Conservation (phyloP, 2,113 vertebrate species). For the Myodes glareolus region DNA sequence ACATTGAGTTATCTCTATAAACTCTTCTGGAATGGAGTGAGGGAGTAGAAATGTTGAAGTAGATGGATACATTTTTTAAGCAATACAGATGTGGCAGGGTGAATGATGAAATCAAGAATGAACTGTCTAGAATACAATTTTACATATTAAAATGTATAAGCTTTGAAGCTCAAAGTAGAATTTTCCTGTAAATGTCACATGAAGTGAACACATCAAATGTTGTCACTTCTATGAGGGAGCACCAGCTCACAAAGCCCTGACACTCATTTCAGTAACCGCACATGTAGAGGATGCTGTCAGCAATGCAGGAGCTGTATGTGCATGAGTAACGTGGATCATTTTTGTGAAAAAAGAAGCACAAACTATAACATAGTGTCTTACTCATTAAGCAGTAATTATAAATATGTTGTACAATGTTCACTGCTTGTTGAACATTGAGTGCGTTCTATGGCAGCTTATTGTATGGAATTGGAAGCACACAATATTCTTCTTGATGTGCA, state of each 20-base stretch:
- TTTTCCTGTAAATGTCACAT: not conserved
- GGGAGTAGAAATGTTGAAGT: not conserved
- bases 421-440: rapidly evolving
- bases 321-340: not conserved
- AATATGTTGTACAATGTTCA: not conserved
- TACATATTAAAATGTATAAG: not conserved
- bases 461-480: not conserved
- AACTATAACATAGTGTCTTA: not conserved
- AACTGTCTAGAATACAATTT: not conserved
- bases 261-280: not conserved
- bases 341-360: not conserved
- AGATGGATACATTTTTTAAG: not conserved
- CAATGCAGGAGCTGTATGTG: not conserved
- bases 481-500: not conserved
- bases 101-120: not conserved
- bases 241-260: rapidly evolving
- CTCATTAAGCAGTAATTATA: not conserved
- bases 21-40: not conserved
- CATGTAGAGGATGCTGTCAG: not conserved
- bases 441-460: not conserved
- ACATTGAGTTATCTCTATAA: not conserved
- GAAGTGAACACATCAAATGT: not conserved
- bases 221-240: not conserved
- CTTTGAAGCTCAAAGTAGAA: not conserved
- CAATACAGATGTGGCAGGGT: not conserved